phyloP scores from a whole-genome alignment of 1,140 invertebrate genomes.

The Lucilia cuprina region DNA sequence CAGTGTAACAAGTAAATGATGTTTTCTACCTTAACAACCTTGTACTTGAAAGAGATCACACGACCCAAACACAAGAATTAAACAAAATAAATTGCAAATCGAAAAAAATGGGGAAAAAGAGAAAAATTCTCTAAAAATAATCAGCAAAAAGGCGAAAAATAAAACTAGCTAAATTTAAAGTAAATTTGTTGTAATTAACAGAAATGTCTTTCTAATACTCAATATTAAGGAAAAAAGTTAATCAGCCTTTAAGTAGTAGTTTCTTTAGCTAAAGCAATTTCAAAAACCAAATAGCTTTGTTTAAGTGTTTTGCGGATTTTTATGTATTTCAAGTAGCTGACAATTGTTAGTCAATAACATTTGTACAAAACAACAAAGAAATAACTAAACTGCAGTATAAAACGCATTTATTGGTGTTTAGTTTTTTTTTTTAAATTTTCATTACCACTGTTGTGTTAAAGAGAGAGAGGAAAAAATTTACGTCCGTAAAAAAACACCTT shows the following conservation, averaged over 20 bases:
- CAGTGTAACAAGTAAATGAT: conserved; percentile 19
- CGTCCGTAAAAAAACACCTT: conserved; percentile 1
- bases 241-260: background rate
- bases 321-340: conserved; percentile 23
- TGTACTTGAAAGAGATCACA: conserved; percentile 32
- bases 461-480: background rate
- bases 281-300: too few species aligned
- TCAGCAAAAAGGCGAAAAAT: background rate
- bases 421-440: background rate
- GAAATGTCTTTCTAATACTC: conserved; percentile 33
- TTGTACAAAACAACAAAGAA: background rate
- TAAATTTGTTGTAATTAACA: conserved; percentile 34
- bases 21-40: conserved; percentile 30
- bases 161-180: background rate
- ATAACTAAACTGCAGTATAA: background rate
- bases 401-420: conserved; percentile 30
- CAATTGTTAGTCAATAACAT: conserved; percentile 34
- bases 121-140: background rate
- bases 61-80: conserved; percentile 33
- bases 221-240: conserved; percentile 3
- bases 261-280: background rate
- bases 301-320: background rate
- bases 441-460: background rate
- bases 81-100: conserved; percentile 7
- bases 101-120: background rate